Evolutionary conservation across 2,797 vertebrate genomes (phyloP).

Genomic region (Vireo griseus): DNA sequence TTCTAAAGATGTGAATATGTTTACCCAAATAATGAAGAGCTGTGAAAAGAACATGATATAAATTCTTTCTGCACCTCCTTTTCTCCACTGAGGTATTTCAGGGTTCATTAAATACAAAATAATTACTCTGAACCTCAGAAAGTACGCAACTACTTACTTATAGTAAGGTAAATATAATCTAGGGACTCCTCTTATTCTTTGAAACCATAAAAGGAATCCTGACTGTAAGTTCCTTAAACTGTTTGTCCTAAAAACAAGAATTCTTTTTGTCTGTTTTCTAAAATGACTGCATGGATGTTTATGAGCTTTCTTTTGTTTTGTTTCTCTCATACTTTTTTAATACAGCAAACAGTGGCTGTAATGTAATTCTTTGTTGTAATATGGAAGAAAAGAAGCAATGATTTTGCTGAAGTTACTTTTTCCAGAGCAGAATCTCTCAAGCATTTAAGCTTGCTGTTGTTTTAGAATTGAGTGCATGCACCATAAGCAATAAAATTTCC

Average conservation of each 20-base stretch:
- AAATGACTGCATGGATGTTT: neutral
- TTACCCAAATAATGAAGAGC: slow-evolving; percentile 15
- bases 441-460: neutral
- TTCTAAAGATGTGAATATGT: slow-evolving; percentile 25
- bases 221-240: slow-evolving; percentile 29
- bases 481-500: slow-evolving; percentile 7
- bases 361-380: neutral
- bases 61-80: neutral
- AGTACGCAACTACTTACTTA: neutral
- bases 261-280: slow-evolving; percentile 23
- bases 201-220: slow-evolving; percentile 16
- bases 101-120: neutral
- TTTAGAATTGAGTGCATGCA: neutral
- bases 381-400: neutral
- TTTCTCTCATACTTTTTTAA: neutral
- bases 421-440: neutral
- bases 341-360: neutral
- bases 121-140: neutral
- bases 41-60: slow-evolving; percentile 54
- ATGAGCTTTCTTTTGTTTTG: neutral
- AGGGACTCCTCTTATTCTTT: neutral
- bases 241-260: slow-evolving; percentile 23
- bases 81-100: neutral
- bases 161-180: neutral
- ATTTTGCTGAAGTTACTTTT: neutral